Conservation (phyloP, 2,888 invertebrate species). For the Epinotia brunnichana region DNA sequence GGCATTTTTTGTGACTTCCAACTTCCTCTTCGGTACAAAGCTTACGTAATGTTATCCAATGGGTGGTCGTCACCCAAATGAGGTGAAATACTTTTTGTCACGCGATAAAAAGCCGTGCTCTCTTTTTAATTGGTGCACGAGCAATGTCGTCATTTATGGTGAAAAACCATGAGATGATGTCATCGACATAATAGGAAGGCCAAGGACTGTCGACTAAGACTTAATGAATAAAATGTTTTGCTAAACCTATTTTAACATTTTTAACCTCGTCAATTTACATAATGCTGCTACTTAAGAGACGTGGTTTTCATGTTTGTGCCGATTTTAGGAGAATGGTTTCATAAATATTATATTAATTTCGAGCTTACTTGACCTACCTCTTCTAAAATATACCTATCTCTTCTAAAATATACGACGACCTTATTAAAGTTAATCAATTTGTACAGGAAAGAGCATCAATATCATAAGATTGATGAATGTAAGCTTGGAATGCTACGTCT, state of each 20-base stretch:
- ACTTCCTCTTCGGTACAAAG: conserved; percentile 32
- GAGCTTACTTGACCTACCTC: neutral
- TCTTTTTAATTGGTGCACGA: conserved; percentile 43
- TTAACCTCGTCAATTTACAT: conserved; percentile 19
- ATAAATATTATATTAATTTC: neutral
- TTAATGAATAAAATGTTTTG: conserved; percentile 12
- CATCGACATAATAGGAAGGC: conserved; percentile 25
- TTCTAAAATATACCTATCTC: neutral
- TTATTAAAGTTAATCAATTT: no score
- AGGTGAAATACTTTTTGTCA: conserved; percentile 38
- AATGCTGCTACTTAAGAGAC: conserved; percentile 5
- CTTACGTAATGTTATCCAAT: conserved; percentile 40
- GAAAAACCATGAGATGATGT: conserved; percentile 40
- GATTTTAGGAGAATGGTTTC: neutral
- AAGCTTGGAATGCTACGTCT: neutral
- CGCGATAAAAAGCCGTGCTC: conserved; percentile 39
- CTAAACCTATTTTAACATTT: neutral
- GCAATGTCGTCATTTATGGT: conserved; percentile 35
- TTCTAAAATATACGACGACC: neutral
- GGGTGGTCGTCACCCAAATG: conserved; percentile 39
- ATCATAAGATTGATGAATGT: no score
- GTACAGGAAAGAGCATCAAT: no score
- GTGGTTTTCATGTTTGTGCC: neutral
- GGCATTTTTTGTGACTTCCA: conserved; percentile 28
- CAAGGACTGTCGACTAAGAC: conserved; percentile 12